Percentiles rank a stretch among this genome's conserved stretches.
Conservation (phyloP, 2,113 vertebrate genomes). For the Regulus satrapa region DNA sequence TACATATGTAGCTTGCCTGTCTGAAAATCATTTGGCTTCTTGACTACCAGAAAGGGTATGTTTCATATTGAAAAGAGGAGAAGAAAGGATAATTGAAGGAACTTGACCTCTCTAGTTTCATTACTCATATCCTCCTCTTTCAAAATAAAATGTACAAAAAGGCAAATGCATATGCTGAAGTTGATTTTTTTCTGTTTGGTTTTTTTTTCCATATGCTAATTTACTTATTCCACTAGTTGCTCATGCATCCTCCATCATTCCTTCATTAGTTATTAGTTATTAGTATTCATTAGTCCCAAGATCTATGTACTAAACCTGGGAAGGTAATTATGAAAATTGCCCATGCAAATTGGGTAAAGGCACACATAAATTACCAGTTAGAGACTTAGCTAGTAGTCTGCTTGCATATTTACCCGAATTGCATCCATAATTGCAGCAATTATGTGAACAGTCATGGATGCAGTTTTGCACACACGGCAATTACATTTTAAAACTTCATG, state of each 20-base stretch:
- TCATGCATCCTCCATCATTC: not conserved
- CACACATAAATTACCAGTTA: constrained; percentile 49
- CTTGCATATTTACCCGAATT: constrained; percentile 39
- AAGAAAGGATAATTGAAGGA: constrained; percentile 4
- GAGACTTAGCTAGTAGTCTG: constrained; percentile 8
- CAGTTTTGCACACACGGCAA: not conserved
- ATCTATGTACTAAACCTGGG: constrained; percentile 7
- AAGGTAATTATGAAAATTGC: constrained; percentile 47
- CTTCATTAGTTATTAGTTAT: constrained; percentile 24
- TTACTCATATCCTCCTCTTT: not conserved
- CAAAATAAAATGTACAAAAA: not conserved
- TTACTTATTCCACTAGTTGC: not conserved
- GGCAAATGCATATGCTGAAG: not conserved
- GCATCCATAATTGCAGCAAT: constrained; percentile 48
- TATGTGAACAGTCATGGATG: constrained; percentile 7
- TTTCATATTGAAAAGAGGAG: not conserved
- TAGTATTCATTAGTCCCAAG: not conserved
- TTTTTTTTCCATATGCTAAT: not conserved
- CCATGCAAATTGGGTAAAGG: constrained; percentile 38
- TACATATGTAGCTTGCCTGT: not conserved
- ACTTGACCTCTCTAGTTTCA: not conserved
- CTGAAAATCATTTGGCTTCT: not conserved
- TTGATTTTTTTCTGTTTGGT: not conserved
- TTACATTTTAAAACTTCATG: not conserved
- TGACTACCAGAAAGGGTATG: not conserved